Conservation (phyloP, 2,888 invertebrate species). For the Leptinotarsa juncta region DNA sequence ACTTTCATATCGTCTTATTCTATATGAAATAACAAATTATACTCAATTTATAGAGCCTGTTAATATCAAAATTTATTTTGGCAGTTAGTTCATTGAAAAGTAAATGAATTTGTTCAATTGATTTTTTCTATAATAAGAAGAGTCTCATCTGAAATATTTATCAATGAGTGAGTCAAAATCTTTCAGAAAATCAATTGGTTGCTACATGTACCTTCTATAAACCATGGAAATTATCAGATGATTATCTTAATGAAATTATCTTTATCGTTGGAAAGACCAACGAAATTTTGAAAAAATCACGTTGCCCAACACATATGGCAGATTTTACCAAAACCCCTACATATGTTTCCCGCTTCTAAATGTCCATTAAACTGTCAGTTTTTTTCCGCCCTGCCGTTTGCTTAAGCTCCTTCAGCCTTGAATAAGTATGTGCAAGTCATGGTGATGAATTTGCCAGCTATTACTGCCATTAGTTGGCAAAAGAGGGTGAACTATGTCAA, state of each 20-base stretch:
- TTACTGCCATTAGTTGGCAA: conserved; percentile 43
- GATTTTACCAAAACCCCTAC: conserved; percentile 9
- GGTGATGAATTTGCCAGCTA: conserved; percentile 47
- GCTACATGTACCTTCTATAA: no score
- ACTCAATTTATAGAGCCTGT: no score
- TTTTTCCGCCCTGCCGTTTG: conserved; percentile 27
- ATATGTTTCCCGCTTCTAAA: conserved; percentile 26
- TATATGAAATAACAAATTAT: no score
- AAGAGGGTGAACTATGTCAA: conserved; percentile 37
- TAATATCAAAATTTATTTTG: no score
- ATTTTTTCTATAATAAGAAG: no score
- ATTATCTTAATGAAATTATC: not conserved
- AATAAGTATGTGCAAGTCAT: conserved; percentile 51
- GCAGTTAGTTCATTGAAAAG: no score
- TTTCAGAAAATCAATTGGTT: no score
- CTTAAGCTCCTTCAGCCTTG: conserved; percentile 25
- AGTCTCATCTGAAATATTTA: no score
- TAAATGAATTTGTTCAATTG: no score
- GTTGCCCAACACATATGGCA: not conserved
- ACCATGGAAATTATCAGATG: no score
- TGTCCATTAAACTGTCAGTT: conserved; percentile 32
- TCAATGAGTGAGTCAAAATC: no score
- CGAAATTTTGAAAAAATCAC: conserved; percentile 16
- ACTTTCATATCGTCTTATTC: no score
- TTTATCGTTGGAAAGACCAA: not conserved